These are phyloP conservation scores for Alloscopus bannaensis DNA, from an alignment of 2,888 invertebrate species.

Conservation along the genomic window DNA sequence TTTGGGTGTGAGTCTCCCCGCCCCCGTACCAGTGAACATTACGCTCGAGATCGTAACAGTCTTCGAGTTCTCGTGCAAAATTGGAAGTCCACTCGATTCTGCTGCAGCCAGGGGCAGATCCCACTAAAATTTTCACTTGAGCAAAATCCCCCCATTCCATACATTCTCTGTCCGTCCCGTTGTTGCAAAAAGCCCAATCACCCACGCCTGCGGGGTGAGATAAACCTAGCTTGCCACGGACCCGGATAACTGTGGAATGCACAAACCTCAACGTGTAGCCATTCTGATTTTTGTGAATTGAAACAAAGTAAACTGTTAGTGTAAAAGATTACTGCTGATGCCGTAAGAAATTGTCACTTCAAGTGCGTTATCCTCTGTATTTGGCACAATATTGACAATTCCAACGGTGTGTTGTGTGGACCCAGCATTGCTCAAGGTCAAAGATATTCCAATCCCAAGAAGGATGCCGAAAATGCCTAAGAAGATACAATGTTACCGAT, in stretches of 20 bases:
- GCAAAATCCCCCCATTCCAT: slow-evolving; percentile 59
- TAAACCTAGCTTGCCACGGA: slow-evolving; percentile 19
- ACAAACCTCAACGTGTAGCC: background rate
- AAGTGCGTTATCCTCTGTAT: slow-evolving; percentile 21
- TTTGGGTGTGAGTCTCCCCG: slow-evolving; percentile 60
- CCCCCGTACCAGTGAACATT: slow-evolving; percentile 68
- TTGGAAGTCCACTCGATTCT: slow-evolving; percentile 67
- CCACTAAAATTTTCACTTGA: background rate
- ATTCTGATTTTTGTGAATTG: background rate
- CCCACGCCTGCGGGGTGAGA: slow-evolving; percentile 11
- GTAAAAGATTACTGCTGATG: background rate
- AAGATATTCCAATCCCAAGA: slow-evolving; percentile 2
- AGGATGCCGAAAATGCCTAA: background rate
- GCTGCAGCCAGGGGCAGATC: slow-evolving; percentile 43
- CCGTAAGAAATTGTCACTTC: background rate
- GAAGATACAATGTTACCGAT: background rate
- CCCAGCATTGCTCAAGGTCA: background rate
- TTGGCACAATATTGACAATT: slow-evolving; percentile 7
- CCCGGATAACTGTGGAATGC: slow-evolving; percentile 11
- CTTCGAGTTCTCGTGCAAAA: slow-evolving; percentile 63
- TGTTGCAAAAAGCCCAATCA: slow-evolving; percentile 10
- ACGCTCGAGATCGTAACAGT: slow-evolving; percentile 63
- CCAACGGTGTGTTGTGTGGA: background rate
- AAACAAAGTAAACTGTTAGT: background rate
- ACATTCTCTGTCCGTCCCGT: slow-evolving; percentile 3